Evolutionary conservation across 2,113 vertebrate species (phyloP).

Genomic region (Phalacrocorax aristotelis): DNA sequence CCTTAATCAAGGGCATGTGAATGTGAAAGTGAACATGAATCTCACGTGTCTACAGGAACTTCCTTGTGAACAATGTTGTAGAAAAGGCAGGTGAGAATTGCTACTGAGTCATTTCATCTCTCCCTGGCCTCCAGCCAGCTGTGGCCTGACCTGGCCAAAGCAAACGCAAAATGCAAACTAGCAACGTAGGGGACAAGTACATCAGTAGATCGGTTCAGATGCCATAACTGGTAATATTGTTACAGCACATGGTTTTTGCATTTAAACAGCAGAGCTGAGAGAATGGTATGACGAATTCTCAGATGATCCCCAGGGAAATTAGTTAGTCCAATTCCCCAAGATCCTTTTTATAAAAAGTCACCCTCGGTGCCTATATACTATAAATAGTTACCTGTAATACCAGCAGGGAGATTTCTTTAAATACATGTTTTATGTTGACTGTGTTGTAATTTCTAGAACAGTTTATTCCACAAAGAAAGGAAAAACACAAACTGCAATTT

Average conservation of each 20-base stretch:
- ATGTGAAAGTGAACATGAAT: neutral
- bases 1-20: neutral
- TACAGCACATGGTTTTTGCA: neutral
- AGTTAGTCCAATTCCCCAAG: neutral
- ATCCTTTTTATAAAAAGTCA: neutral
- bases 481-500: neutral
- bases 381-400: neutral
- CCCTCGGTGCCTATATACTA: neutral
- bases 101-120: neutral
- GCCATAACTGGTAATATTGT: neutral
- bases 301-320: neutral
- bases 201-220: neutral
- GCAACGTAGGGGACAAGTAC: neutral
- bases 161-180: neutral
- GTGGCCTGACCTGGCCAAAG: neutral
- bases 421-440: neutral
- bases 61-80: fast-evolving
- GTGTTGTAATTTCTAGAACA: neutral
- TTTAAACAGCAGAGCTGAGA: neutral
- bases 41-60: neutral
- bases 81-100: neutral
- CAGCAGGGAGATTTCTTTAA: neutral
- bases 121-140: neutral
- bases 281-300: neutral
- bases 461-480: neutral